These are phyloP conservation scores for Cosmorhoe ocellata DNA, from an alignment of 2,888 invertebrate species.

Conservation along the genomic window DNA sequence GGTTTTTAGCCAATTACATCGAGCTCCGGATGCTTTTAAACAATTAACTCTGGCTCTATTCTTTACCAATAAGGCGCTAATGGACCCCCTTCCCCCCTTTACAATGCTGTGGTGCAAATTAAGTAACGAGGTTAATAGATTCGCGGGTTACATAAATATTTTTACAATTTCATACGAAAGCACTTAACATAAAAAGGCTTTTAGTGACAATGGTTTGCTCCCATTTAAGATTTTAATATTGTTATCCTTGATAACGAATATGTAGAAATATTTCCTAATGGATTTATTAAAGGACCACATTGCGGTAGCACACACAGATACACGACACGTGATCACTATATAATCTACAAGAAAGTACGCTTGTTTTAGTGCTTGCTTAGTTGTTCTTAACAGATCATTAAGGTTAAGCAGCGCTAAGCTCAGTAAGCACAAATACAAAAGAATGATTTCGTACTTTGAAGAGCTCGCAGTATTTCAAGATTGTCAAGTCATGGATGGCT, in stretches of 20 bases:
- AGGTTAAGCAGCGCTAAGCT: no score
- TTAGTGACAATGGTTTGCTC: constrained; percentile 20
- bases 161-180: constrained; percentile 17
- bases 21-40: constrained; percentile 52
- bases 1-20: constrained; percentile 25
- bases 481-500: no score
- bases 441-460: no score
- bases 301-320: not conserved
- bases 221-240: constrained; percentile 18
- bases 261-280: not conserved
- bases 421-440: no score
- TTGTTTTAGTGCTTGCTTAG: no score
- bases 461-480: no score
- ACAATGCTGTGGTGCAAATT: constrained; percentile 8
- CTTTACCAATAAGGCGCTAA: constrained; percentile 34
- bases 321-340: no score
- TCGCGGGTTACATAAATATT: constrained; percentile 13
- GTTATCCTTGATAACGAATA: constrained; percentile 4
- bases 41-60: constrained; percentile 48
- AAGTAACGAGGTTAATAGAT: constrained; percentile 9
- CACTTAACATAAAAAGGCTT: constrained; percentile 29
- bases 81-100: constrained; percentile 18
- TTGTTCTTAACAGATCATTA: no score
- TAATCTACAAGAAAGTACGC: no score
- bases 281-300: constrained; percentile 23